phyloP scores from a whole-genome alignment of 2,797 vertebrate species.

The Perodicticus potto region DNA sequence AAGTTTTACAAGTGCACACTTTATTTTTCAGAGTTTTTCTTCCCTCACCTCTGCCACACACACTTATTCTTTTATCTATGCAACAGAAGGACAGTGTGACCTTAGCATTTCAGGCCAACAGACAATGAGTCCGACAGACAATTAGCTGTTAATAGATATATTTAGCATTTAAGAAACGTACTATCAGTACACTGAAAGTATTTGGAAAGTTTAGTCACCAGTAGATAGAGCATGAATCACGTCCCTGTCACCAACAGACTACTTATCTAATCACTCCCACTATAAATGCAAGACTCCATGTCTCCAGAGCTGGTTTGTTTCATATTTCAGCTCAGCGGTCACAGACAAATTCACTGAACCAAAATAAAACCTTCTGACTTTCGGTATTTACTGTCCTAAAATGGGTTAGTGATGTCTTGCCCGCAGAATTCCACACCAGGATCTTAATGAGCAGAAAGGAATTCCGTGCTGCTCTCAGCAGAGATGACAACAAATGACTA shows the following conservation, averaged over 20 bases:
- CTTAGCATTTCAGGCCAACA: slow-evolving; percentile 70
- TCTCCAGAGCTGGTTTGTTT: slow-evolving; percentile 85
- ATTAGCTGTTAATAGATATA: slow-evolving; percentile 75
- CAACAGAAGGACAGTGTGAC: slow-evolving; percentile 72
- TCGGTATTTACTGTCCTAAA: slow-evolving; percentile 81
- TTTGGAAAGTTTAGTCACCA: slow-evolving; percentile 82
- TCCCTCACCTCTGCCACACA: not conserved
- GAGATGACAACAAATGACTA: slow-evolving; percentile 59
- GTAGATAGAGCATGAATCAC: slow-evolving; percentile 79
- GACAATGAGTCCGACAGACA: slow-evolving; percentile 62
- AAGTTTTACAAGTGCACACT: not conserved
- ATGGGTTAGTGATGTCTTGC: slow-evolving; percentile 83
- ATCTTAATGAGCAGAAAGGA: slow-evolving; percentile 84
- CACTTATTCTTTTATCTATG: not conserved
- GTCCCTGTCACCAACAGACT: slow-evolving; percentile 78
- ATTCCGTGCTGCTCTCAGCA: slow-evolving; percentile 44
- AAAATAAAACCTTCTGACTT: slow-evolving; percentile 88
- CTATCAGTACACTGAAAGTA: slow-evolving; percentile 72
- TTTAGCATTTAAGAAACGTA: slow-evolving; percentile 76
- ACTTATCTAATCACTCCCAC: slow-evolving; percentile 87
- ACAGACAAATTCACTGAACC: slow-evolving; percentile 84
- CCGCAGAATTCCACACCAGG: slow-evolving; percentile 86
- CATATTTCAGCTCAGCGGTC: slow-evolving; percentile 80
- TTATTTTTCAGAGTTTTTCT: not conserved
- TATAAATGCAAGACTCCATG: slow-evolving; percentile 75